Percentiles rank a stretch among this genome's conserved stretches.
Evolutionary conservation across 92 coral and sea anemone genomes (phyloP).

Genomic region (Meandrina meandrites): DNA sequence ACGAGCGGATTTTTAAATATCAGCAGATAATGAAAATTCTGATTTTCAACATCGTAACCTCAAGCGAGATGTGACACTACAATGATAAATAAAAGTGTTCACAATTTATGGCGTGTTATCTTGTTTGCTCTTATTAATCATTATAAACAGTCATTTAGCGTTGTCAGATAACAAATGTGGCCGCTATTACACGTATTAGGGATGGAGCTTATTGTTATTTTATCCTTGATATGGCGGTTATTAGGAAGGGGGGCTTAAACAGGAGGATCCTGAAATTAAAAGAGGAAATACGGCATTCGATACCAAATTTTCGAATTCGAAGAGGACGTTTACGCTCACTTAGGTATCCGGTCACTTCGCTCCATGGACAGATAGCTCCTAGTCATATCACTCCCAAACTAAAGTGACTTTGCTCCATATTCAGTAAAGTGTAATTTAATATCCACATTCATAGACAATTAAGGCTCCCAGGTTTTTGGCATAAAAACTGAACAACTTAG

Average conservation of each 20-base stretch:
- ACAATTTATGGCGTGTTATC: neutral
- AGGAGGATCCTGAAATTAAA: neutral
- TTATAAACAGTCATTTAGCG: too few species aligned
- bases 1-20: too few species aligned
- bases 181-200: neutral
- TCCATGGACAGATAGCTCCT: too few species aligned
- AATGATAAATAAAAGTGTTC: too few species aligned
- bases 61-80: neutral
- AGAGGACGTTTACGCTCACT: neutral
- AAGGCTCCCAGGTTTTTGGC: conserved; percentile 2
- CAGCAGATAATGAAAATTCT: too few species aligned
- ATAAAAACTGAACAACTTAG: neutral
- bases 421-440: too few species aligned
- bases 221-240: neutral
- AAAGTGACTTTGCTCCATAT: too few species aligned
- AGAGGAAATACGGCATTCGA: neutral
- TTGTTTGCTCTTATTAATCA: too few species aligned
- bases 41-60: neutral
- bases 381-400: too few species aligned
- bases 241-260: neutral
- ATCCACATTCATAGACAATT: neutral
- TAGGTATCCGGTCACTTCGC: neutral
- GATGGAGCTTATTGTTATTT: too few species aligned
- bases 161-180: neutral
- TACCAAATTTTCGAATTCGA: neutral